Conservation (phyloP, 2,113 vertebrate genomes). For the Ascaphus truei region DNA sequence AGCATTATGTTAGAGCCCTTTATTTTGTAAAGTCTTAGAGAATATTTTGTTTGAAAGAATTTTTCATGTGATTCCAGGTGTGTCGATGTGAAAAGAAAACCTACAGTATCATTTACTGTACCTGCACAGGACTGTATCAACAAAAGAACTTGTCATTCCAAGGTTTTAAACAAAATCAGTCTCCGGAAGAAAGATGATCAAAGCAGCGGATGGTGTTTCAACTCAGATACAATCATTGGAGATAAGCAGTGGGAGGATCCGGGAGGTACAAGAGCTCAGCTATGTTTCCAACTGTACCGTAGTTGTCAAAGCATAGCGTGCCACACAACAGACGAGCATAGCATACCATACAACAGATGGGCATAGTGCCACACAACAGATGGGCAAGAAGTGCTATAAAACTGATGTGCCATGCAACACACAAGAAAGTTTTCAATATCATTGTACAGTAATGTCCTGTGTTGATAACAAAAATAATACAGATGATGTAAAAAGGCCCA, state of each 20-base stretch:
- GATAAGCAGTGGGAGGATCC: not conserved
- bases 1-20: not conserved
- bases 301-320: no score
- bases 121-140: not conserved
- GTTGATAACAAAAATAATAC: no score
- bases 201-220: not conserved
- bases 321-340: no score
- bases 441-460: no score
- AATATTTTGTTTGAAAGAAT: not conserved
- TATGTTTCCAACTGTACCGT: no score
- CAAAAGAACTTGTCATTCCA: not conserved
- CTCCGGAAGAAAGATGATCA: conserved; percentile 8
- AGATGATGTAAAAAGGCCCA: no score
- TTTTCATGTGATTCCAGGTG: not conserved
- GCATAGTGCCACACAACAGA: not conserved
- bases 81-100: not conserved
- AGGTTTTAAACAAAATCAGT: not conserved
- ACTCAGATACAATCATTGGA: conserved; percentile 2
- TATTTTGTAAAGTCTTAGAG: not conserved
- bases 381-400: no score
- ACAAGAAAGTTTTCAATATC: no score
- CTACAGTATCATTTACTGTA: not conserved
- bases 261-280: no score
- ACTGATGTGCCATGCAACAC: no score
- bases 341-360: not conserved